Evolutionary conservation across 2,797 vertebrate genomes (phyloP).

Genomic region (Meriones psammophilus): DNA sequence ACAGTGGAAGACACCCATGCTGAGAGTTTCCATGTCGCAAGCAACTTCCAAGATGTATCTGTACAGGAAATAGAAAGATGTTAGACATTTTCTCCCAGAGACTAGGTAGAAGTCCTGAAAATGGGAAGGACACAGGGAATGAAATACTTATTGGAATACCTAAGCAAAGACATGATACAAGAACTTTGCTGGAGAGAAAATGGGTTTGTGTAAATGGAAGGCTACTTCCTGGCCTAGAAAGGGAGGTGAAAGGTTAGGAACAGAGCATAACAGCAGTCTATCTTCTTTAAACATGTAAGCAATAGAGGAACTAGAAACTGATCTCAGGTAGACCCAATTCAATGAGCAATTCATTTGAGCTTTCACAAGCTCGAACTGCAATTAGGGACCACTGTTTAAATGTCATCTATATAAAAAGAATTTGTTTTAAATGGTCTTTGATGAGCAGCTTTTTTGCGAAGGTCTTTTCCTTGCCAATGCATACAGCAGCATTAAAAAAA

Average conservation of each 20-base stretch:
- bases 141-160: background rate
- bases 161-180: background rate
- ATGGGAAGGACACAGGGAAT: background rate
- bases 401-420: slow-evolving; percentile 31
- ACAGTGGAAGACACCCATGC: background rate
- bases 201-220: slow-evolving; percentile 34
- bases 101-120: background rate
- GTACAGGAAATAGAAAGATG: slow-evolving; percentile 5
- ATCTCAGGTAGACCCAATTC: background rate
- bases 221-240: background rate
- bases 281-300: slow-evolving; percentile 21
- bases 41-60: background rate
- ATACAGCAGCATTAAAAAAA: background rate
- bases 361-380: slow-evolving; percentile 29
- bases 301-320: slow-evolving; percentile 16
- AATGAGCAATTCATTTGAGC: slow-evolving; percentile 55
- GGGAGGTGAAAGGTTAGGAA: background rate
- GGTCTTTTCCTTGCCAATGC: background rate
- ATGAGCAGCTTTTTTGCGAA: slow-evolving; percentile 50
- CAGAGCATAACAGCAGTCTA: background rate
- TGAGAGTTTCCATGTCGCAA: background rate
- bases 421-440: slow-evolving; percentile 21
- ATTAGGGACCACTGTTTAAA: slow-evolving; percentile 42
- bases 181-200: background rate
- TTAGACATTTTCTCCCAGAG: background rate